These are phyloP conservation scores for Macrosiphum euphorbiae DNA, from an alignment of 2,888 invertebrate genomes.

Conservation along the genomic window DNA sequence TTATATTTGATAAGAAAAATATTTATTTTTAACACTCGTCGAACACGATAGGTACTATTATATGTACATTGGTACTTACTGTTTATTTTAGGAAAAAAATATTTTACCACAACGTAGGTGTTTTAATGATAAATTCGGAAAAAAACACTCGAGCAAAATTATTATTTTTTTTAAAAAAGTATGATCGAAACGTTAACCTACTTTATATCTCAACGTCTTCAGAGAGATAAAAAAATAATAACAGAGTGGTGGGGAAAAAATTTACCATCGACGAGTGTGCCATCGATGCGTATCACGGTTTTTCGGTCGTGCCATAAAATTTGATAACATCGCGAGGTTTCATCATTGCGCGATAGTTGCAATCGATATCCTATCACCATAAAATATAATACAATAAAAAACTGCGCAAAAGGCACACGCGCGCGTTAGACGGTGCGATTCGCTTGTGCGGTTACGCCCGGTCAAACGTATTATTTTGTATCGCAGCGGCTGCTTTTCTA, in stretches of 20 bases:
- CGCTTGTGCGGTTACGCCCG: background rate
- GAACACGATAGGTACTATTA: background rate
- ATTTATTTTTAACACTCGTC: background rate
- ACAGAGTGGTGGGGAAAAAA: background rate
- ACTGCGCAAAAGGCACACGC: background rate
- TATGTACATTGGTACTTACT: fast-evolving
- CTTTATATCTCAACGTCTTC: background rate
- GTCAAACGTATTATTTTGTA: background rate
- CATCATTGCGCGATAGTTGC: background rate
- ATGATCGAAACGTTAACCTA: background rate
- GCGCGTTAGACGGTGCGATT: background rate
- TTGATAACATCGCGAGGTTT: background rate
- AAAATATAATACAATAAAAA: background rate
- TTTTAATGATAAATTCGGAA: background rate
- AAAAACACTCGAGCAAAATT: background rate
- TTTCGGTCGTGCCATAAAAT: background rate
- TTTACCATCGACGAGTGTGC: background rate
- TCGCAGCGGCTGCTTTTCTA: background rate
- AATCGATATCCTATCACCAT: background rate
- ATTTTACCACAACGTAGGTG: background rate
- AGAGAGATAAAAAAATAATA: background rate
- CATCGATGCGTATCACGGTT: background rate
- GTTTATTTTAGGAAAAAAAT: background rate
- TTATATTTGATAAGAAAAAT: background rate
- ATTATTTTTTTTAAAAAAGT: background rate